These are phyloP conservation scores for Muntiacus muntjak DNA, from an alignment of 2,113 vertebrate genomes.

Conservation along the genomic window DNA sequence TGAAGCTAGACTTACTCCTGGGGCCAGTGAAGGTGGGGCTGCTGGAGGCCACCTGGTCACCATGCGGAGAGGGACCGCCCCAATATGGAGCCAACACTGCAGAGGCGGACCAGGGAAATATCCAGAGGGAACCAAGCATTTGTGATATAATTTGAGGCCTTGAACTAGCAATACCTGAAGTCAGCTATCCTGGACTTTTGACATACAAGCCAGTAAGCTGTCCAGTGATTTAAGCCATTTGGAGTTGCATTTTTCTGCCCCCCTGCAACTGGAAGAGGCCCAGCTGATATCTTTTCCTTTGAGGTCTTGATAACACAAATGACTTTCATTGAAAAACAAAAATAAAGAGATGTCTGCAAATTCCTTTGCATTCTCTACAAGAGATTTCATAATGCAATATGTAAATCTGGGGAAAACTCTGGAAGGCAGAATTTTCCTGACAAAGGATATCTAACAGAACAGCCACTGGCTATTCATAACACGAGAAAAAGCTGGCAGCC, in stretches of 20 bases:
- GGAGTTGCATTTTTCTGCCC: not conserved
- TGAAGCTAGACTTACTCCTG: not conserved
- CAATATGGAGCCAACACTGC: not conserved
- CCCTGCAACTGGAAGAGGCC: not conserved
- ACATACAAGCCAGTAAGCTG: not conserved
- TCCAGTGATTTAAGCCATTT: not conserved
- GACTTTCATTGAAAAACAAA: not conserved
- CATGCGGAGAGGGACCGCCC: not conserved
- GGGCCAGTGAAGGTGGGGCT: not conserved
- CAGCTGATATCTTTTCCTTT: not conserved
- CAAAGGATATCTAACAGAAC: slow-evolving; percentile 33
- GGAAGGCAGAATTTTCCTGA: slow-evolving; percentile 46
- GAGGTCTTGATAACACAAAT: not conserved
- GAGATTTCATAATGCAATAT: not conserved
- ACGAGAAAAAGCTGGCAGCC: not conserved
- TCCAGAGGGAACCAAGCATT: not conserved
- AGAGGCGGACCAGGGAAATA: not conserved
- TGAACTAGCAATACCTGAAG: not conserved
- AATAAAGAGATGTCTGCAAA: not conserved
- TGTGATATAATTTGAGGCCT: not conserved
- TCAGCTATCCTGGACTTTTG: not conserved
- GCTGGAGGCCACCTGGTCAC: not conserved
- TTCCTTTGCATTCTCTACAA: not conserved
- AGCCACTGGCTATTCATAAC: slow-evolving; percentile 23
- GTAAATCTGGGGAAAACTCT: slow-evolving; percentile 46